These are phyloP conservation scores for Tetanocera ferruginea DNA, from an alignment of 2,888 invertebrate species.

Conservation along the genomic window DNA sequence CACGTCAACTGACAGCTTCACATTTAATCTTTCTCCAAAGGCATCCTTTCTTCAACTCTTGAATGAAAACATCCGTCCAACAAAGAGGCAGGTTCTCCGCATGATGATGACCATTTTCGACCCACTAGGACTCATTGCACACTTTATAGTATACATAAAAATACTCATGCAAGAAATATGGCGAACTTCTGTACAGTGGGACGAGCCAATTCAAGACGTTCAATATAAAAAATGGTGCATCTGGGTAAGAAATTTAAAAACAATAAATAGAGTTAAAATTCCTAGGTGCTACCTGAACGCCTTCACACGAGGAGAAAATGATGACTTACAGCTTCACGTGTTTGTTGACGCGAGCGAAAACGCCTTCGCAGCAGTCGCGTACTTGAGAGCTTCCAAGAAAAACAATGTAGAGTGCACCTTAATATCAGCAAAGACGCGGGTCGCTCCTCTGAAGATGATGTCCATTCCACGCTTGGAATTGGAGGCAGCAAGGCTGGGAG, in stretches of 20 bases:
- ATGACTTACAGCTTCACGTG: slow-evolving; percentile 39
- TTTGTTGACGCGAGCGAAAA: slow-evolving; percentile 43
- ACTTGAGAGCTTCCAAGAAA: slow-evolving; percentile 23
- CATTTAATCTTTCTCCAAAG: background rate
- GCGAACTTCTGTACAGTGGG: slow-evolving; percentile 43
- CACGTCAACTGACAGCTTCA: background rate
- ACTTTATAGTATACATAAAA: slow-evolving; percentile 38
- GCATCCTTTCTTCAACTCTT: slow-evolving; percentile 36
- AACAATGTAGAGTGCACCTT: slow-evolving; percentile 28
- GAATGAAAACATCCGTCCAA: slow-evolving; percentile 26
- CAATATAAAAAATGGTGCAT: slow-evolving; percentile 37
- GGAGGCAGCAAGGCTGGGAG: slow-evolving; percentile 46
- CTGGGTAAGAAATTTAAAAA: slow-evolving; percentile 42
- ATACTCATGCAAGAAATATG: slow-evolving; percentile 41
- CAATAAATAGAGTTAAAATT: slow-evolving; percentile 38
- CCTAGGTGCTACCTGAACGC: slow-evolving; percentile 42
- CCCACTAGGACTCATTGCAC: slow-evolving; percentile 37
- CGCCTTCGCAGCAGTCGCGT: slow-evolving; percentile 42
- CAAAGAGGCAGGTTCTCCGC: slow-evolving; percentile 44
- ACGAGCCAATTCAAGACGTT: slow-evolving; percentile 35
- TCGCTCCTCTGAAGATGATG: slow-evolving; percentile 39
- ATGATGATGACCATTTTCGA: slow-evolving; percentile 38
- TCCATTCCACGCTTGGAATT: slow-evolving; percentile 41
- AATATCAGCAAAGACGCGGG: slow-evolving; percentile 39
- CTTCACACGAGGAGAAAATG: slow-evolving; percentile 47